phyloP scores from a whole-genome alignment of 1,140 invertebrate genomes.

The Eciton burchellii region DNA sequence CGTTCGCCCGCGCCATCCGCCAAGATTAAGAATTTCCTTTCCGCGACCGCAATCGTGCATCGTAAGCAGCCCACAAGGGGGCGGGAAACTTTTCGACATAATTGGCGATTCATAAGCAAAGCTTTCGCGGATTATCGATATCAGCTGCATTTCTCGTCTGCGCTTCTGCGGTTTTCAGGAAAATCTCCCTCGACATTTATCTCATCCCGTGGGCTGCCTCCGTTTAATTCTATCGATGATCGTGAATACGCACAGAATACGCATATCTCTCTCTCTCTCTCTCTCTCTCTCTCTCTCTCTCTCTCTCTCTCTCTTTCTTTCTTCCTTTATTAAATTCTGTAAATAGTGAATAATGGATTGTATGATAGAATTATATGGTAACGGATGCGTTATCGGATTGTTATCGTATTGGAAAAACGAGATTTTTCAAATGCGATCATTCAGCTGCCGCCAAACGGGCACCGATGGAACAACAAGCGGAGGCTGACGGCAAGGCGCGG shows the following conservation, averaged over 20 bases:
- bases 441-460: conserved; percentile 36
- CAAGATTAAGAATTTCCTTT: conserved; percentile 49
- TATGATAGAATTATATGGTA: no score
- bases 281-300: no score
- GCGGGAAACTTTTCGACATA: neutral
- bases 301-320: no score
- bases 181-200: neutral
- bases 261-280: no score
- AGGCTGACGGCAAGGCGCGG: neutral
- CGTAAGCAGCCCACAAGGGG: neutral
- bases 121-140: no score
- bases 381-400: neutral
- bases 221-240: no score
- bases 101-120: neutral
- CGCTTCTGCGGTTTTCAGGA: no score
- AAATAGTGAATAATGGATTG: no score
- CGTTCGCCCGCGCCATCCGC: conserved; percentile 14
- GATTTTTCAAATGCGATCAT: conserved; percentile 30
- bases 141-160: no score
- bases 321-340: no score
- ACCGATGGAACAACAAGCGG: conserved; percentile 12
- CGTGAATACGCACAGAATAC: no score
- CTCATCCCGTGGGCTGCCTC: no score
- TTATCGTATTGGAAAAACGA: neutral
- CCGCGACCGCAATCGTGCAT: neutral